Evolutionary conservation across 2,888 invertebrate genomes (phyloP), one percentile per base, ranked within the genome.

Genomic region (Drosophila birchii): DNA sequence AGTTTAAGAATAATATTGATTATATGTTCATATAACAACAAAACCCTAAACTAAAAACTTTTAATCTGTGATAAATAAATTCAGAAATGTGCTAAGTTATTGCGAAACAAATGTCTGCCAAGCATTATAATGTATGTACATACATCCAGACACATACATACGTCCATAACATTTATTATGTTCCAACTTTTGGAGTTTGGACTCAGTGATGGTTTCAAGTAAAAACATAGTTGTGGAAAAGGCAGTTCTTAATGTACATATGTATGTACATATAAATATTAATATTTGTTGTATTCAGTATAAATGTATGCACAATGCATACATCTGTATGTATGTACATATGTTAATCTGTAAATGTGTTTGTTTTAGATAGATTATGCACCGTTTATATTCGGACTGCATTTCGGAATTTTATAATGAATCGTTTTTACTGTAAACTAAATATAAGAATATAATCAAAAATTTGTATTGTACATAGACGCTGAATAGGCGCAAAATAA

Each of bases 141-240:
- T 20, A 12, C 36, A 41, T 38, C 36, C 20, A 32, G 18, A 34
- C 32, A 51, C 49, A 20, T 9, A 23, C 23, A 51, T 16, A 34
- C 51, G 34, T 34, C 9, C 16, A 20, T 51, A 34, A 51, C 34
- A 51, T 34, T 51, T 34, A 47, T 32, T 32, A 18, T 49, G 14
- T 51, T 34, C 14, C 14, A 8, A 20, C 5, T 32, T 4, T 20
- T 51, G 51, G 34, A 51, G 51, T 51, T 51, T 34, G 51, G 20
- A 34, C 51, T 20, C 20, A 34, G 51, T 51, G 9, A 51, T 51
- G 34, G 20, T 20, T 16, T 51, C 20, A 20, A 32, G 14, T 32
- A 32, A 12, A 32, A 49, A 32, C 5, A 49, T 36, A 23, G 36
- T 38, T 36, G 36, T 23, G 20, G 16, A 53, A 53, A 16, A 53